A percentile compares a stretch with the other conserved stretches of the same genome.
phyloP scores from a whole-genome alignment of 2,113 vertebrate species.

The Chaenocephalus aceratus region DNA sequence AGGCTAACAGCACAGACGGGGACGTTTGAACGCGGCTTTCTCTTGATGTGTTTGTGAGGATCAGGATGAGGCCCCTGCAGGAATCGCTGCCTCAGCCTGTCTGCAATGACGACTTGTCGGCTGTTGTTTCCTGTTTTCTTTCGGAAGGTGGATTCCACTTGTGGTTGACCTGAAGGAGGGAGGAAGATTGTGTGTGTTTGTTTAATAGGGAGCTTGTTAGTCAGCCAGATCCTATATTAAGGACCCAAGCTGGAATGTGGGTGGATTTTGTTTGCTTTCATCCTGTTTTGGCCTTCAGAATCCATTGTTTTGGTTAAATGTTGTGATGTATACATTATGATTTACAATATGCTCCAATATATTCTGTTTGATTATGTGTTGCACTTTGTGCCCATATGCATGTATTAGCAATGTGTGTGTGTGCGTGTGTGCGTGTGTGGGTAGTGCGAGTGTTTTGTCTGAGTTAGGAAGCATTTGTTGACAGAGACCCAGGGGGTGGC shows the following conservation, averaged over 20 bases:
- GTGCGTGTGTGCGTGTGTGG: conserved; percentile 1
- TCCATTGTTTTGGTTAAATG: conserved; percentile 32
- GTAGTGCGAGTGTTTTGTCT: conserved; percentile 53
- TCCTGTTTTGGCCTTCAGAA: conserved; percentile 48
- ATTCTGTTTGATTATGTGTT: conserved; percentile 32
- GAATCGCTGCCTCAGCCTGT: conserved; percentile 56
- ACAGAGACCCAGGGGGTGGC: conserved; percentile 78
- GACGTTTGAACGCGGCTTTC: conserved; percentile 55
- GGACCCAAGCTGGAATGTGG: conserved; percentile 61
- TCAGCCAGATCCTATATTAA: conserved; percentile 60
- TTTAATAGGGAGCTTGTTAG: conserved; percentile 54
- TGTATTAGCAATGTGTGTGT: background rate
- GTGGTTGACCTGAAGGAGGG: conserved; percentile 46
- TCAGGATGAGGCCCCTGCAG: conserved; percentile 52
- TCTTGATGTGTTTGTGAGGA: conserved; percentile 39
- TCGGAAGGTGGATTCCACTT: conserved; percentile 64
- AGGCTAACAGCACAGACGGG: conserved; percentile 43
- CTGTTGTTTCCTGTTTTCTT: conserved; percentile 71
- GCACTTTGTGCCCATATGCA: conserved; percentile 7
- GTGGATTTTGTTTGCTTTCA: conserved; percentile 58
- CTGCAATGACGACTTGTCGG: conserved; percentile 29
- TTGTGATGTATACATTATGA: conserved; percentile 3
- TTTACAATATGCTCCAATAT: conserved; percentile 19
- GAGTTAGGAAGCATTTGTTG: conserved; percentile 77
- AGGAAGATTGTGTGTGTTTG: conserved; percentile 44